Base-by-base conservation (phyloP, 2,888 invertebrate genomes). In the Lepidocyrtinus sp. region DNA sequence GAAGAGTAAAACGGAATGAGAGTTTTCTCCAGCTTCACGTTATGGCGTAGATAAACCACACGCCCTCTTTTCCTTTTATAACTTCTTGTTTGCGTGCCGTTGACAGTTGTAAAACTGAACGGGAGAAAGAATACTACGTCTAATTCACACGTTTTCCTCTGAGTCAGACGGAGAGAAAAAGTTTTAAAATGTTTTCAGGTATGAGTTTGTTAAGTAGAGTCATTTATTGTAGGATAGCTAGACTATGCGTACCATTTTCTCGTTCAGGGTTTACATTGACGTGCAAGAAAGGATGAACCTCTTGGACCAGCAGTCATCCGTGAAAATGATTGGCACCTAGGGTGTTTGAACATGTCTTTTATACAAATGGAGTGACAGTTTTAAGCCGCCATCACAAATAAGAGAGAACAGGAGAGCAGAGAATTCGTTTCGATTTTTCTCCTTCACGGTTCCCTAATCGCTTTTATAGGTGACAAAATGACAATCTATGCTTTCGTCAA, bases 311-410 rank as follows among this genome's bases (percentile, higher is more conserved):
- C 72, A 72, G 36, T 27, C 50, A 63, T 50, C 71, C 61, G 27
- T 71, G 26, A 62, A 71, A 70, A 77, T 77, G 77, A 77, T 71
- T 65, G 77, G 65, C 77, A 71, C 65, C 72, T 69, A 50, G 55
- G 65, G 65, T 77, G 77, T 65, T 65, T 27, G 59, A 72, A 27
- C 72, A 27, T 62, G 70, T 36, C 63, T 72, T 72, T 72, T 72
- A 21, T 63, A 61, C 25, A 50, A 50, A 50, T 50, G 55, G 69
- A 69, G 46, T 69, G 69, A 69, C 69, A 69, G 69, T 69, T 69
- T 69, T 17, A 69, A 70, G 69, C 50, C n/a, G 68, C 50, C 12
- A 26, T 17, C 25, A 67, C n/a, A 50, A 50, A 50, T 50, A 17
- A 50, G 50, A 50, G 50, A 12, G 50, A 50, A 50, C n/a, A n/a